Base-by-base conservation (phyloP, 1,140 invertebrate species). In the Eumeta japonica region DNA sequence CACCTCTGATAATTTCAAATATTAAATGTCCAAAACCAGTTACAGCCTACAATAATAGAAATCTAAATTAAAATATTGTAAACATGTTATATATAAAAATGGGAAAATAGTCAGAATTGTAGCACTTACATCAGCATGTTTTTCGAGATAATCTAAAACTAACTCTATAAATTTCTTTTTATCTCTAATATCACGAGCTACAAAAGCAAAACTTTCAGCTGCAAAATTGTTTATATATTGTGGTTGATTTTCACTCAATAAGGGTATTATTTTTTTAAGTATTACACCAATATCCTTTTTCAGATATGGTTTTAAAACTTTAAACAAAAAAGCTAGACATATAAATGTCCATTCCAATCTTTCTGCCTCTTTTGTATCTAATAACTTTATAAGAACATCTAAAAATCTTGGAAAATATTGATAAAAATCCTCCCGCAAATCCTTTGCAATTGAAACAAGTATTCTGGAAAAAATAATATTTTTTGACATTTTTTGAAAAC, bases 181-280 rank as follows among this genome's bases (percentile, higher is more conserved):
- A 48, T 94, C 87, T 48, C 81, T 84, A 20, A 92, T 84, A 81
- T 95, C 94, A 43, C 92, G 76, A 4, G 91, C 87, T 1, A 96
- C 84, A 77, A 92, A 95, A 10, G 92, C 86, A 79, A 97, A 95
- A 75, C 90, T 90, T 73, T 96, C 91, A 1, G 90, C 89, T n/a
- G 92, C 91, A 81, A 96, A 96, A 61, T 86, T 86, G 45, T 86
- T 86, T n/a, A 96, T 84, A 57, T 94, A 92, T 35, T 82, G 78
- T 36, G 88, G 88, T 45, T 83, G 78, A 3, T 76, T 71, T 30
- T 85, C 82, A 43, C 82, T 83, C 3, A 95, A 58, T 1, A 95
- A 59, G 1, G 89, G 88, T 13, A 90, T 64, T 24, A 93, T 82
- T 24, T 83, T 75, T 31, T 84, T 82, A 41, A 92, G 84, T 0